phyloP scores from a whole-genome alignment of 1,140 invertebrate species.

The Panulirus ornatus region DNA sequence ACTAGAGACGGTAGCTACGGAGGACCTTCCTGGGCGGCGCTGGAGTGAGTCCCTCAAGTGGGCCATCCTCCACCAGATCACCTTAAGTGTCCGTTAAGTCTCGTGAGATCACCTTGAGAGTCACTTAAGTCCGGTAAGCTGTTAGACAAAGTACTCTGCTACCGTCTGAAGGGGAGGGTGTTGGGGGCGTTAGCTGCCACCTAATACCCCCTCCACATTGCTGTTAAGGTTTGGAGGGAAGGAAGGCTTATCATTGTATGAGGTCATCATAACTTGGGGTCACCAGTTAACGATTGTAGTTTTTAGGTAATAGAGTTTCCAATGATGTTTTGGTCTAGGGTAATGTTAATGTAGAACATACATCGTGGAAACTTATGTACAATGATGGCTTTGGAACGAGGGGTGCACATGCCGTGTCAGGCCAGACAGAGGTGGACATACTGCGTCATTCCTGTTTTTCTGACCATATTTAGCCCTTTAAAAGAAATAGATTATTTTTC shows the following conservation, averaged over 20 bases:
- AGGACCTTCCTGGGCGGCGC: not conserved
- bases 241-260: not conserved
- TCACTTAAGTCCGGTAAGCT: not conserved
- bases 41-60: constrained; percentile 5
- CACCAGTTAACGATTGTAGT: no score
- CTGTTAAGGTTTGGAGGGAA: not conserved
- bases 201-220: not conserved
- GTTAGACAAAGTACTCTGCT: constrained; percentile 4
- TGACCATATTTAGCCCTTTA: no score
- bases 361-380: no score
- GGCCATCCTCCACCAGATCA: not conserved
- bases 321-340: no score
- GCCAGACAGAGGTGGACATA: no score
- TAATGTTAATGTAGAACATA: no score
- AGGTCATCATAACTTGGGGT: no score
- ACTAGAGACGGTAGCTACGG: not conserved
- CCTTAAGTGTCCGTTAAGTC: not conserved
- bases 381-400: no score
- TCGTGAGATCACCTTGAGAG: not conserved
- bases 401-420: no score
- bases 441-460: no score
- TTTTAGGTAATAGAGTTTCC: no score
- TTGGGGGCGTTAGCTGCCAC: not conserved
- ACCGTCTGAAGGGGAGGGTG: not conserved
- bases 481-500: no score